Conservation (phyloP, 2,888 invertebrate species). For the Chymomyza amoena region DNA sequence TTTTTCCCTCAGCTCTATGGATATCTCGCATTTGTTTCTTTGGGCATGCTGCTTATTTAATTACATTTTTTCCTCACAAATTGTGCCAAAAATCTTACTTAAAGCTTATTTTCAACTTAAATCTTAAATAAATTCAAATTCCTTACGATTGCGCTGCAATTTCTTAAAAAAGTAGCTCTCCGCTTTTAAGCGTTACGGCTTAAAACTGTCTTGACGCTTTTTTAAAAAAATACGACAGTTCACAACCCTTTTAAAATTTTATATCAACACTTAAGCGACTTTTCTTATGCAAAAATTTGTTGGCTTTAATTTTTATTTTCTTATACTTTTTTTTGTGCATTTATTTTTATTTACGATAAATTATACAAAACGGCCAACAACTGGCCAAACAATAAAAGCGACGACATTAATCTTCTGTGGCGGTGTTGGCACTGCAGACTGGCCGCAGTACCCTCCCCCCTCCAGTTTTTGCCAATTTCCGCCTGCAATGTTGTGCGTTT, state of each 20-base stretch:
- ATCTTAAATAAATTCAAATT: too few relatives aligned
- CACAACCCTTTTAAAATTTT: background rate
- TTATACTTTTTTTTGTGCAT: background rate
- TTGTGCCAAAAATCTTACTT: too few relatives aligned
- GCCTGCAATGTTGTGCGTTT: constrained; percentile 66
- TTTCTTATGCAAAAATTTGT: background rate
- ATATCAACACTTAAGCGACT: background rate
- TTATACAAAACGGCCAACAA: constrained; percentile 59
- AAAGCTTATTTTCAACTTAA: too few relatives aligned
- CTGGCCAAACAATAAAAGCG: constrained; percentile 64
- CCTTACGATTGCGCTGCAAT: too few relatives aligned
- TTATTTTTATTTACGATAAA: constrained; percentile 66
- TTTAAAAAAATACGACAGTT: background rate
- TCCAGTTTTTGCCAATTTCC: constrained; percentile 65
- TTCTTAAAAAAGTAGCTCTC: too few relatives aligned
- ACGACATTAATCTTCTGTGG: constrained; percentile 57
- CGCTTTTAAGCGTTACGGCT: background rate
- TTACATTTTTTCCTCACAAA: too few relatives aligned
- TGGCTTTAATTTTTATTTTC: background rate
- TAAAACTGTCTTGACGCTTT: background rate
- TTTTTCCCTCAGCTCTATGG: too few relatives aligned
- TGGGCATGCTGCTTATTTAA: too few relatives aligned
- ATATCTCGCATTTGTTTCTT: too few relatives aligned
- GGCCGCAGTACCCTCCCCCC: constrained; percentile 19
- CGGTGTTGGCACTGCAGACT: constrained; percentile 7